Evolutionary conservation across 1,140 invertebrate genomes (phyloP).

Genomic region (Amphibalanus amphitrite): DNA sequence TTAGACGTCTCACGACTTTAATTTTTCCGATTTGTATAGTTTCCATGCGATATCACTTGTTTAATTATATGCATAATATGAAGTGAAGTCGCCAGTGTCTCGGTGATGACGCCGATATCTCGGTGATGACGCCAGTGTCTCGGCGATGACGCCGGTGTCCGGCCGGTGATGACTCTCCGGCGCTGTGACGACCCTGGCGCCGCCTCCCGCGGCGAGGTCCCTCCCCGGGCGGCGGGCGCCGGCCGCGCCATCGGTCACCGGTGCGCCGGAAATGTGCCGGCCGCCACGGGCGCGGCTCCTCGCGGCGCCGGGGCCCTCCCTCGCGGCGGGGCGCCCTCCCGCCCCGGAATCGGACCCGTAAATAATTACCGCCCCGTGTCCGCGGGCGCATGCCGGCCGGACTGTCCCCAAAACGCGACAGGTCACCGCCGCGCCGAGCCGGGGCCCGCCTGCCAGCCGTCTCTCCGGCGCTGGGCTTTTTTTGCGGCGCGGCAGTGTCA

Average conservation of each 20-base stretch:
- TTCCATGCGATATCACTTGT: no score
- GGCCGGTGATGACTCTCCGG: no score
- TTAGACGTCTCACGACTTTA: no score
- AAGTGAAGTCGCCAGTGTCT: no score
- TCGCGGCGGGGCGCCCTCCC: constrained; percentile 98
- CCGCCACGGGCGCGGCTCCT: constrained; percentile 54
- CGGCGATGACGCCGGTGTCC: no score
- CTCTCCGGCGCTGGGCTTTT: neutral
- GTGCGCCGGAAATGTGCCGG: neutral
- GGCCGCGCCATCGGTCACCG: neutral
- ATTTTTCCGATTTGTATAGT: no score
- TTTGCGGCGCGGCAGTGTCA: neutral
- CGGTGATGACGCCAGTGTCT: no score
- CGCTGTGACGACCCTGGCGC: no score
- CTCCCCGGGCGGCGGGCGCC: neutral
- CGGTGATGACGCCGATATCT: no score
- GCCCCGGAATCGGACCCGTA: constrained; percentile 68
- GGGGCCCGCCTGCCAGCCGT: no score
- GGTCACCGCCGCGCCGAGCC: constrained; percentile 14
- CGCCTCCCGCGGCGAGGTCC: no score
- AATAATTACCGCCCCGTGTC: constrained; percentile 72
- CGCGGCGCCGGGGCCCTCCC: constrained; percentile 94
- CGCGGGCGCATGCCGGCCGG: constrained; percentile 87
- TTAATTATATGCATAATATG: no score
- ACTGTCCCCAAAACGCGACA: constrained; percentile 39